Base-by-base conservation (phyloP, 2,797 vertebrate species). In the Etheostoma perlongum region DNA sequence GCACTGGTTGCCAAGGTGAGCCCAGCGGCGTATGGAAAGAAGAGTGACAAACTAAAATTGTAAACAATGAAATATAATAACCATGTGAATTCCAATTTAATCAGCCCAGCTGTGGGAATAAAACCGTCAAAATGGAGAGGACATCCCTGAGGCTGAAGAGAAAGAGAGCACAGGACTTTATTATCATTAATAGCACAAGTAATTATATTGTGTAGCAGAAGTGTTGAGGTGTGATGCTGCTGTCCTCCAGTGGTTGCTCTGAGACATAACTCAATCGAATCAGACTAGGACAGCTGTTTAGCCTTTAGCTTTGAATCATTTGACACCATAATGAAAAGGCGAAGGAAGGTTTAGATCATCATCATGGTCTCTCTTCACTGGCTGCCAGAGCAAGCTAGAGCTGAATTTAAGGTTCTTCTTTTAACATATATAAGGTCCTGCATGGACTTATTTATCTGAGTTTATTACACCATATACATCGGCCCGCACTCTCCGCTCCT, bases 231-330 rank as follows among this genome's bases (percentile, higher is more conserved):
- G 67, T 66, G 69, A 23, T 76, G 72, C 77, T 84, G 60, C 85
- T 81, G 88, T 78, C 79, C 85, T 78, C 87, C 74, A 76, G 81
- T 87, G 86, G 86, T n/a, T 21, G 47, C 44, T 67, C 30, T 8
- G 58, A 76, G 73, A 55, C 14, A 63, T 25, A 42, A 77, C 76
- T 59, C 46, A 63, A 2, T 46, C 51, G 19, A 18, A 61, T 51
- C 68, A 21, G 13, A 9, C n/a, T 67, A 6, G 42, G 64, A 46
- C 75, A 27, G n/a, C 48, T 74, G 33, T 33, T 54, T 0, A 23
- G 4, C 40, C 19, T 70, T 27, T 27, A 48, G 40, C 12, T 63
- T 73, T 18, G 16, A 19, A 78, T 55, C 48, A 36, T 16, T n/a
- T 62, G 30, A 58, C 62, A 36, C 4, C 30, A 36, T 4, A 74